A percentile compares a stretch with the other conserved stretches of the same genome.
Conservation (phyloP, 2,797 vertebrate genomes). For the Brotula barbata region DNA sequence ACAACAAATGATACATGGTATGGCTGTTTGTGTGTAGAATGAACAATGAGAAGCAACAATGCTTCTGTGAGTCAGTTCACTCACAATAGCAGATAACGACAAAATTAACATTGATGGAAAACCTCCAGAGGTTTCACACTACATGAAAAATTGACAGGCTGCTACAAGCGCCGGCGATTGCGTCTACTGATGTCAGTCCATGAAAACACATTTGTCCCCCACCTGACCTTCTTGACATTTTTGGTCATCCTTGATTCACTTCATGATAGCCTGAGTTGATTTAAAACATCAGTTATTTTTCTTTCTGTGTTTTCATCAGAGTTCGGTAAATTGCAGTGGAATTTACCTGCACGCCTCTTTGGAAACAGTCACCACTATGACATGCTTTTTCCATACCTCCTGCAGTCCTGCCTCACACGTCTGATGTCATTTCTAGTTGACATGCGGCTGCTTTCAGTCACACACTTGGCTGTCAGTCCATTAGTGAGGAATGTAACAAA, state of each 20-base stretch:
- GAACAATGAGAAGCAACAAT: too few relatives aligned
- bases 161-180: too few relatives aligned
- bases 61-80: conserved; percentile 22
- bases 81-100: too few relatives aligned
- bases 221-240: not conserved
- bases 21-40: too few relatives aligned
- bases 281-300: not conserved
- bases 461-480: not conserved
- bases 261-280: too few relatives aligned
- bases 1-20: too few relatives aligned
- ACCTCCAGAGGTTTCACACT: not conserved
- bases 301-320: not conserved
- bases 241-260: not conserved
- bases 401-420: too few relatives aligned
- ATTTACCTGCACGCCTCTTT: conserved; percentile 11
- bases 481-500: conserved; percentile 8
- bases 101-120: conserved; percentile 1
- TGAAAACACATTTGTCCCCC: not conserved
- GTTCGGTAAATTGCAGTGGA: conserved; percentile 8
- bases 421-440: conserved; percentile 26
- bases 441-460: not conserved
- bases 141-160: not conserved
- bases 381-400: conserved; percentile 44
- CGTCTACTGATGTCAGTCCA: not conserved
- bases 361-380: conserved; percentile 31